Conservation (phyloP, 2,888 invertebrate species). For the Pandemis heparana region DNA sequence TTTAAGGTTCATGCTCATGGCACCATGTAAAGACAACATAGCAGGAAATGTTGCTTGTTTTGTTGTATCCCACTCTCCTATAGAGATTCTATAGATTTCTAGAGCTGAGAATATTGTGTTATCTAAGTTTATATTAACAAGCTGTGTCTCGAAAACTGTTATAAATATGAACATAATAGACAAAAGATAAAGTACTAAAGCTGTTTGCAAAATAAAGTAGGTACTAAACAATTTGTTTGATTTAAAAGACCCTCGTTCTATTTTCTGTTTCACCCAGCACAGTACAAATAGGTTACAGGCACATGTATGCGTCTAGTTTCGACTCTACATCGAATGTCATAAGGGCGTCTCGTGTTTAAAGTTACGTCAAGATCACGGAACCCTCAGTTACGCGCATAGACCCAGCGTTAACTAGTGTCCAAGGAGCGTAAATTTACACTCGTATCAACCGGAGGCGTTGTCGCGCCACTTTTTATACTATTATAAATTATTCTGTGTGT, state of each 20-base stretch:
- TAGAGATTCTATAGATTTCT: too few species aligned
- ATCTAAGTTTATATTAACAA: too few species aligned
- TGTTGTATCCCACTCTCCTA: too few species aligned
- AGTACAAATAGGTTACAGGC: too few species aligned
- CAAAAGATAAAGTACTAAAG: too few species aligned
- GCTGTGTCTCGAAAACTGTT: too few species aligned
- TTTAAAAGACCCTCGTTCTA: too few species aligned
- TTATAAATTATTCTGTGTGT: conserved; percentile 55
- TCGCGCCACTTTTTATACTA: conserved; percentile 60
- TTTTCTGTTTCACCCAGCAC: too few species aligned
- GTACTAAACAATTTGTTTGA: too few species aligned
- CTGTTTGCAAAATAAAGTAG: too few species aligned
- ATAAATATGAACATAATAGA: too few species aligned
- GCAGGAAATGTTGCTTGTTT: not conserved
- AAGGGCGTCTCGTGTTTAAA: not conserved
- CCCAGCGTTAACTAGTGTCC: not conserved
- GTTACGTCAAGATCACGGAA: not conserved
- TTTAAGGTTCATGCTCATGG: not conserved
- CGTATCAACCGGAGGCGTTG: conserved; percentile 64
- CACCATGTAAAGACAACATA: not conserved
- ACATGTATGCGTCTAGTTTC: not conserved
- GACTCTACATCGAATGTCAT: not conserved
- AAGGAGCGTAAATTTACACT: conserved; percentile 55
- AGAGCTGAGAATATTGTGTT: too few species aligned
- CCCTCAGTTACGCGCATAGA: not conserved